Conservation (phyloP, 1,140 invertebrate genomes). For the Lasioglossum albipes region DNA sequence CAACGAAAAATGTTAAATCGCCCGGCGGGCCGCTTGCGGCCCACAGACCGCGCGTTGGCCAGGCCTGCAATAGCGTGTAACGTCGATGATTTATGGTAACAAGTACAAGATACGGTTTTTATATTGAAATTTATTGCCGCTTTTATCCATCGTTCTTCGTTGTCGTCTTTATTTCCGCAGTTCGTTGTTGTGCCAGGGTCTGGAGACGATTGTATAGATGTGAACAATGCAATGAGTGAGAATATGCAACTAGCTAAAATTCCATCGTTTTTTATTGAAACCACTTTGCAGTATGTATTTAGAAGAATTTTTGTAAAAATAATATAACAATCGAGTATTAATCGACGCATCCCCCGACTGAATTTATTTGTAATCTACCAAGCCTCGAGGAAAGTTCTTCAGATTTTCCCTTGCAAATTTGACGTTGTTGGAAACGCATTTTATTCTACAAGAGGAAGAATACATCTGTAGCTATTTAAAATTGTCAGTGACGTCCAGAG, state of each 20-base stretch:
- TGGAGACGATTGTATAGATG: not conserved
- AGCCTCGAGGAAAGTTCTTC: not conserved
- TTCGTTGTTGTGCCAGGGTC: not conserved
- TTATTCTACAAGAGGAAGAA: too few species aligned
- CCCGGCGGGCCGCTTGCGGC: too few species aligned
- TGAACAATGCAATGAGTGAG: not conserved
- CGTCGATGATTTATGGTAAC: not conserved
- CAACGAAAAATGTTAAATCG: too few species aligned
- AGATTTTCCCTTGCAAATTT: not conserved
- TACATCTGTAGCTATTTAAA: too few species aligned
- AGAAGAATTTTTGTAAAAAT: not conserved
- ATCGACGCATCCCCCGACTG: not conserved
- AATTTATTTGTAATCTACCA: not conserved
- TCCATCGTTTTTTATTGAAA: not conserved
- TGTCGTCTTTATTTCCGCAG: not conserved
- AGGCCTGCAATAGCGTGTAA: not conserved
- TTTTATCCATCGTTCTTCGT: not conserved
- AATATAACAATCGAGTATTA: not conserved
- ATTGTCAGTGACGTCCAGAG: too few species aligned
- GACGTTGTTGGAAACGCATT: too few species aligned
- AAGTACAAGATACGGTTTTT: not conserved
- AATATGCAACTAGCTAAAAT: not conserved
- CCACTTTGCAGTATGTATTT: slow-evolving; percentile 11
- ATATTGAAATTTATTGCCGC: not conserved
- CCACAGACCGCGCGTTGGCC: too few species aligned